A percentile compares a stretch with the other conserved stretches of the same genome.
These are phyloP conservation scores for Xanthorhoe designata DNA, from an alignment of 2,888 invertebrate species.

Conservation along the genomic window DNA sequence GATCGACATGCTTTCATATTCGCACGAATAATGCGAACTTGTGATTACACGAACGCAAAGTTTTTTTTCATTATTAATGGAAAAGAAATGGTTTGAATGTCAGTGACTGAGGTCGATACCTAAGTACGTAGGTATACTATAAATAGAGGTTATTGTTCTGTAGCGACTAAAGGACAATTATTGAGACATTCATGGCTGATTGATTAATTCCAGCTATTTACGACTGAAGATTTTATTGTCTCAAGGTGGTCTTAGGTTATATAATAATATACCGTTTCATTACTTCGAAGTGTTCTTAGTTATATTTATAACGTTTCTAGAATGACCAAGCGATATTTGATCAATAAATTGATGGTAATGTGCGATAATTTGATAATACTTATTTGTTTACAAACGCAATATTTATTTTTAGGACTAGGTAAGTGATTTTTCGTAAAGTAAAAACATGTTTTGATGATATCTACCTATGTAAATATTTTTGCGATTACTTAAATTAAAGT, in stretches of 20 bases:
- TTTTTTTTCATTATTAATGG: too few species aligned
- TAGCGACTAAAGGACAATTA: not conserved
- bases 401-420: not conserved
- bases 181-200: constrained; percentile 59
- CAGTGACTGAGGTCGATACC: too few species aligned
- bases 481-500: too few species aligned
- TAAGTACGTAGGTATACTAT: not conserved
- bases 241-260: constrained; percentile 28
- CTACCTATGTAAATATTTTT: too few species aligned
- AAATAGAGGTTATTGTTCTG: not conserved
- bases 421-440: too few species aligned
- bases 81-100: too few species aligned
- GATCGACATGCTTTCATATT: too few species aligned
- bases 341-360: not conserved
- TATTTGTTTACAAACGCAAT: not conserved
- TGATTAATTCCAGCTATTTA: constrained; percentile 75
- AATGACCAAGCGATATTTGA: constrained; percentile 57
- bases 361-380: not conserved
- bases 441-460: too few species aligned
- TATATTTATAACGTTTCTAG: constrained; percentile 45
- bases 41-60: too few species aligned
- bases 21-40: too few species aligned
- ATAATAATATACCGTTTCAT: not conserved
- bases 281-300: constrained; percentile 12
- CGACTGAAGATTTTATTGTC: constrained; percentile 69